Conservation (phyloP, 2,113 vertebrate genomes). For the Tragelaphus scriptus region DNA sequence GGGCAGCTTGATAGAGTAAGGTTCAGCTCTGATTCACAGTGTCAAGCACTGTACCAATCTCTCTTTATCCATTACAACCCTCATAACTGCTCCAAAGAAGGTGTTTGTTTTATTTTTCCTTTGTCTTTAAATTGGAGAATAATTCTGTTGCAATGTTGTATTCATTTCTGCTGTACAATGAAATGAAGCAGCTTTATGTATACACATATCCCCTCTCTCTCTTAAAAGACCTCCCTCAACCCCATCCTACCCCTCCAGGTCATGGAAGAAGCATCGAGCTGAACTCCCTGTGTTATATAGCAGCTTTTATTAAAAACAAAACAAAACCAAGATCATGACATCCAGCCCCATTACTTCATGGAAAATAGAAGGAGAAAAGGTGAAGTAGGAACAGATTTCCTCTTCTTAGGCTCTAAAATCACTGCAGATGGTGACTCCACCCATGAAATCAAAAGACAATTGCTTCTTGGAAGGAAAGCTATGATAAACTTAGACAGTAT, state of each 20-base stretch:
- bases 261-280: neutral
- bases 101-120: neutral
- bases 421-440: neutral
- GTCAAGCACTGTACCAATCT: no score
- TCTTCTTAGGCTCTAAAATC: neutral
- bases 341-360: neutral
- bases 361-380: neutral
- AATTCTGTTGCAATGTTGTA: neutral
- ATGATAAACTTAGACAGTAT: neutral
- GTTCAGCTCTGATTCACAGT: neutral
- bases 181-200: neutral
- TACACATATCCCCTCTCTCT: neutral
- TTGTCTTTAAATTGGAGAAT: neutral
- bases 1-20: neutral
- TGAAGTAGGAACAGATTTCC: neutral
- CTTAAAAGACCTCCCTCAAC: neutral
- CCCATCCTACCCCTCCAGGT: neutral
- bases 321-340: neutral
- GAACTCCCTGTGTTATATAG: neutral
- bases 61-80: accelerated
- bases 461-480: neutral
- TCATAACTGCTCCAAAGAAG: accelerated
- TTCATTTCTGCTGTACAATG: neutral
- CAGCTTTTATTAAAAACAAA: neutral
- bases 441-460: neutral